Base-by-base conservation (phyloP, 2,797 vertebrate species). In the Coracias cyanogaster region DNA sequence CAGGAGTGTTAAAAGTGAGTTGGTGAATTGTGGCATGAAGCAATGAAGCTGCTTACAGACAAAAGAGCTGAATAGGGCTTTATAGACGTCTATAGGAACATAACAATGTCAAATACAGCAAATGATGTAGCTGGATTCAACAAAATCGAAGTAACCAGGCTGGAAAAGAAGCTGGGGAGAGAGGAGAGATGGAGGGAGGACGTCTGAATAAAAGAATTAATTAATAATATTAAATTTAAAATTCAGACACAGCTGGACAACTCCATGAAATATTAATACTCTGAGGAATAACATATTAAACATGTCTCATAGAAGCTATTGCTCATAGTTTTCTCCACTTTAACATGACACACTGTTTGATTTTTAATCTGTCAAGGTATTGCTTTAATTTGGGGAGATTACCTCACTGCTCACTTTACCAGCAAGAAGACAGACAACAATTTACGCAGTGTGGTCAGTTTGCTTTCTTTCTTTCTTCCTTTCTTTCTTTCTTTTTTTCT, bases 1-100 rank as follows among this genome's bases (percentile, higher is more conserved):
- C 94, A 96, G 72, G 65, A 90, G 70, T 86, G 96, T 96, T 94
- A 91, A 96, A 97, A 95, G 78, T 74, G 88, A 95, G 92, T 71
- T 94, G 85, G 60, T 82, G 89, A 93, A 95, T 92, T 96, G 94
- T n/a, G 6, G 29, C 74, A 79, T 92, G 90, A 93, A 86, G 93
- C 80, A 93, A 85, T 33, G 31, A 90, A 84, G 67, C 83, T 83
- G 83, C 76, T 96, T 82, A 33, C 49, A 86, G 65, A 94, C 77
- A 93, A 93, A 96, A 87, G 93, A 92, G 86, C 82, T 96, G 83
- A 96, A 86, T 72, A 62, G 86, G 72, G 35, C 64, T 93, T 96
- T 78, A 61, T 39, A 93, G 79, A 80, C 2, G 4, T 79, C 54
- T 86, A 35, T 58, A 74, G 45, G 73, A 92, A 65, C 57, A 78